These are phyloP conservation scores for Apodemia mormo DNA, from an alignment of 2,888 invertebrate species.

Conservation along the genomic window DNA sequence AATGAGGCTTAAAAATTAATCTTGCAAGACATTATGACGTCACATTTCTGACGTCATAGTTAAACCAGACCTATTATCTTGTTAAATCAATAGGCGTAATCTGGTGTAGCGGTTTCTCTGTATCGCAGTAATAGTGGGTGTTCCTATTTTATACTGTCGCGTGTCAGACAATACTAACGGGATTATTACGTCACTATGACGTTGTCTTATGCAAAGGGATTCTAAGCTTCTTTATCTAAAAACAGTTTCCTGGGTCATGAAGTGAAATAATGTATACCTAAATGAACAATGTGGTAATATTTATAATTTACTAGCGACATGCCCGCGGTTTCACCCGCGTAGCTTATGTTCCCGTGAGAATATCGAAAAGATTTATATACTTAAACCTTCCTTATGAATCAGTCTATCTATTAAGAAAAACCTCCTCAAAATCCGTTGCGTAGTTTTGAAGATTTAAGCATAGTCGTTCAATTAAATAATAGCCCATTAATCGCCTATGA, in stretches of 20 bases:
- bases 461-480: too few species aligned
- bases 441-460: too few species aligned
- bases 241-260: not conserved
- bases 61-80: slow-evolving; percentile 6
- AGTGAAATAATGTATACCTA: not conserved
- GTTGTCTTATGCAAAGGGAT: slow-evolving; percentile 1
- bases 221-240: slow-evolving; percentile 1
- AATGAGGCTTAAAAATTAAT: not conserved
- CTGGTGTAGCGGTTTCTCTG: not conserved
- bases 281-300: not conserved
- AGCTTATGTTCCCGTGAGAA: too few species aligned
- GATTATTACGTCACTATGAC: slow-evolving; percentile 3
- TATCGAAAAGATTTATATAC: too few species aligned
- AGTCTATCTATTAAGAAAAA: too few species aligned
- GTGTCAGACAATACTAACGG: slow-evolving; percentile 4
- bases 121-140: not conserved
- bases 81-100: slow-evolving; percentile 3
- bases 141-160: not conserved
- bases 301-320: too few species aligned
- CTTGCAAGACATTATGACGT: slow-evolving; percentile 20
- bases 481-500: too few species aligned
- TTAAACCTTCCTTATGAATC: too few species aligned
- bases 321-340: too few species aligned
- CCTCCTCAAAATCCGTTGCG: too few species aligned
- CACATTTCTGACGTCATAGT: slow-evolving; percentile 20